Conservation (phyloP, 2,113 vertebrate genomes). For the Kryptolebias marmoratus region DNA sequence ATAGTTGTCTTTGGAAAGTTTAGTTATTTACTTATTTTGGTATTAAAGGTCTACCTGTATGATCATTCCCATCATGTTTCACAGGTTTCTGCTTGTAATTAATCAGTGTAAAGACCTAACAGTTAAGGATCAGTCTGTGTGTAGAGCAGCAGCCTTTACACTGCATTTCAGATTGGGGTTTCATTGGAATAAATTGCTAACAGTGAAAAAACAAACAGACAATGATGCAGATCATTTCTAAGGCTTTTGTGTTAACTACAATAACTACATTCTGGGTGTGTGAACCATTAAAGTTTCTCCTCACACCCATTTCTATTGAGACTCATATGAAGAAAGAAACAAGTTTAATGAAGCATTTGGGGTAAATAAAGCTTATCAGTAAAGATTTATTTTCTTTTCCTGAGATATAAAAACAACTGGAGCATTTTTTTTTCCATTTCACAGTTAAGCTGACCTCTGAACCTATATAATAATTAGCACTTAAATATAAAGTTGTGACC, state of each 20-base stretch:
- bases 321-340: not conserved
- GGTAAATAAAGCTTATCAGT: not conserved
- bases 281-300: not conserved
- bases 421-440: not conserved
- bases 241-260: not conserved
- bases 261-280: not conserved
- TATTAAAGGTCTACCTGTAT: too few species aligned
- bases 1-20: not conserved
- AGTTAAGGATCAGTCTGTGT: not conserved
- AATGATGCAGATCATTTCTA: not conserved
- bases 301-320: not conserved
- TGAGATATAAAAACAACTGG: not conserved
- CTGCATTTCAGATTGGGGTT: not conserved
- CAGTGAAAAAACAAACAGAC: not conserved
- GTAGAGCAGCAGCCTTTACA: not conserved
- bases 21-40: too few species aligned
- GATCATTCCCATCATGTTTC: too few species aligned
- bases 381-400: not conserved
- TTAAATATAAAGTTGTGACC: too few species aligned
- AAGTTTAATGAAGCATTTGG: not conserved
- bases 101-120: not conserved
- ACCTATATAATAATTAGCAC: not conserved
- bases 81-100: too few species aligned
- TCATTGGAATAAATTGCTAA: not conserved
- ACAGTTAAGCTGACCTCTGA: not conserved